phyloP scores from a whole-genome alignment of 2,888 invertebrate species.

The Molanna angustata region DNA sequence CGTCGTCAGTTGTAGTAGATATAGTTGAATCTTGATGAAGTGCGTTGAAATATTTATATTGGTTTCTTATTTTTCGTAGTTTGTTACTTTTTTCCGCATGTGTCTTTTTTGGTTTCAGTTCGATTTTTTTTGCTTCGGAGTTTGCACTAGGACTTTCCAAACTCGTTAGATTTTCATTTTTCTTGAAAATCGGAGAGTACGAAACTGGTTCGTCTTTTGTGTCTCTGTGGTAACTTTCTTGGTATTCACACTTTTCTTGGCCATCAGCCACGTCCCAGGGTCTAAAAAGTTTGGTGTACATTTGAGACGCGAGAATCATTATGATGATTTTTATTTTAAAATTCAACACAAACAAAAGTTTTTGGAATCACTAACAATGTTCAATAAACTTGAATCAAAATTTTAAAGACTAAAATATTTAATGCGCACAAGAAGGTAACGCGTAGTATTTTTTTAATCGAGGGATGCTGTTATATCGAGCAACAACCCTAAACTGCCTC shows the following conservation, averaged over 20 bases:
- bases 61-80: slow-evolving; percentile 49
- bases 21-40: slow-evolving; percentile 56
- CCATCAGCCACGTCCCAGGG: slow-evolving; percentile 55
- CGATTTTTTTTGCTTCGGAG: background rate
- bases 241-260: slow-evolving; percentile 36
- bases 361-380: no score
- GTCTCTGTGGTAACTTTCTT: slow-evolving; percentile 34
- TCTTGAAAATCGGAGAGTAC: background rate
- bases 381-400: no score
- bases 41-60: slow-evolving; percentile 39
- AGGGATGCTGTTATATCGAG: slow-evolving; percentile 12
- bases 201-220: background rate
- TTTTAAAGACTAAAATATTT: no score
- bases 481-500: slow-evolving; percentile 22
- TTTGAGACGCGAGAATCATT: slow-evolving; percentile 39
- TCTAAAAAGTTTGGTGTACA: slow-evolving; percentile 57
- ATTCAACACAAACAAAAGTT: background rate
- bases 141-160: background rate
- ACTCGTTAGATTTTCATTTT: background rate
- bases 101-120: slow-evolving; percentile 1
- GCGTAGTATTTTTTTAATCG: no score
- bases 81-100: slow-evolving; percentile 34
- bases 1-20: slow-evolving; percentile 55
- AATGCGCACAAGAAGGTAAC: no score
- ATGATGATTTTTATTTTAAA: background rate